Percentiles rank a stretch among this genome's conserved stretches.
Evolutionary conservation across 2,113 vertebrate species (phyloP).

Genomic region (Mohoua ochrocephala): DNA sequence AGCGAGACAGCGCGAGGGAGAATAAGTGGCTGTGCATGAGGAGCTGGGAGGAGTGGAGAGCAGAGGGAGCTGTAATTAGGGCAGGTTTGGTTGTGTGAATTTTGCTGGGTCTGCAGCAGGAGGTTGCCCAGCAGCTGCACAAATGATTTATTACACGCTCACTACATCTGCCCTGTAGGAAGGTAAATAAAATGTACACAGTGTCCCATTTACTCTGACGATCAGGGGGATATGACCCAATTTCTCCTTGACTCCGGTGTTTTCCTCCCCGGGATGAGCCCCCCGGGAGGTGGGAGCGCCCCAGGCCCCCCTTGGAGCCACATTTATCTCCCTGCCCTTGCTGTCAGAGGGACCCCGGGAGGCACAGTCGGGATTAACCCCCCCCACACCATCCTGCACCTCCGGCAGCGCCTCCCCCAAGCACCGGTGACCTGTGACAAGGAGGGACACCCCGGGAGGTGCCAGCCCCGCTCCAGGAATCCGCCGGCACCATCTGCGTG

Average conservation of each 20-base stretch:
- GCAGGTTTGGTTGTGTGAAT: conserved; percentile 52
- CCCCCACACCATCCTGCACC: background rate
- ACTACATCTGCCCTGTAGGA: conserved; percentile 64
- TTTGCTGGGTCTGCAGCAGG: conserved; percentile 64
- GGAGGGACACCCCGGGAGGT: background rate
- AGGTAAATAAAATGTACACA: conserved; percentile 66
- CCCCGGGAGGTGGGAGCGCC: background rate
- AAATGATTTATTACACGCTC: conserved; percentile 65
- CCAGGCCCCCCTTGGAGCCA: background rate
- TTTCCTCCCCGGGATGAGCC: background rate
- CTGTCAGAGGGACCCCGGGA: background rate
- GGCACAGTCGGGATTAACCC: background rate
- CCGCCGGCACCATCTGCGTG: background rate
- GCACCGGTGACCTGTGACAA: background rate
- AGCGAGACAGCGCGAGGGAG: background rate
- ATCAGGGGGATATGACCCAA: conserved; percentile 56
- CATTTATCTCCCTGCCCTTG: background rate
- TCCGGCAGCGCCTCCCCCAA: fast-evolving
- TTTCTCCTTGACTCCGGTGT: conserved; percentile 11
- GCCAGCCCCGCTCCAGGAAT: background rate
- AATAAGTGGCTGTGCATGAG: background rate
- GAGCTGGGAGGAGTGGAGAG: conserved; percentile 2
- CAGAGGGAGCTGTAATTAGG: conserved; percentile 57
- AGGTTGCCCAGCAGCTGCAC: conserved; percentile 66
- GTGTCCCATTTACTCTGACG: conserved; percentile 61